phyloP scores from a whole-genome alignment of 2,113 vertebrate species.

The Microcebus griseorufus region DNA sequence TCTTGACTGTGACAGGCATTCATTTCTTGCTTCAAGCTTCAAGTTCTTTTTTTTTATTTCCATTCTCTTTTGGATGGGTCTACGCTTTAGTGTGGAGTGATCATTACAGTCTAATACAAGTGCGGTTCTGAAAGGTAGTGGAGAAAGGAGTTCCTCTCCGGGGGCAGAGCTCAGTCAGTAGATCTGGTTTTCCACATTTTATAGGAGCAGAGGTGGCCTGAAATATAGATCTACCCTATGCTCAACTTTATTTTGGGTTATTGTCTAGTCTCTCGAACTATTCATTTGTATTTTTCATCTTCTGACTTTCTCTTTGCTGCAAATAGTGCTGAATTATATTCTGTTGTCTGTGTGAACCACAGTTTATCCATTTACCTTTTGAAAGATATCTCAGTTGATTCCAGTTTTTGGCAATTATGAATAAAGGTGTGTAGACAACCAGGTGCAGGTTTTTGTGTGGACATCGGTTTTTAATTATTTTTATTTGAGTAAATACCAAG shows the following conservation, averaged over 20 bases:
- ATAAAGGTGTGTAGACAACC: not conserved
- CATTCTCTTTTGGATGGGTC: not conserved
- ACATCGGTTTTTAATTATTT: not conserved
- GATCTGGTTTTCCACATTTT: not conserved
- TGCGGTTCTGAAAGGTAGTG: not conserved
- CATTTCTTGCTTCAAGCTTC: not conserved
- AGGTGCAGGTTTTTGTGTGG: not conserved
- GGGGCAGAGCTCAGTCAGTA: not conserved
- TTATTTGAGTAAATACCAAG: not conserved
- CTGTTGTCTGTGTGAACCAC: not conserved
- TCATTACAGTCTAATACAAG: not conserved
- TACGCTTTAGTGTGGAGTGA: not conserved
- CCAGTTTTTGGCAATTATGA: not conserved
- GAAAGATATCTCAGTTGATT: not conserved
- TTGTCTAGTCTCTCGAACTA: not conserved
- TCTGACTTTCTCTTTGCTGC: not conserved
- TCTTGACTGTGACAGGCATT: not conserved
- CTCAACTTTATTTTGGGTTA: not conserved
- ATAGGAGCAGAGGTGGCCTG: not conserved
- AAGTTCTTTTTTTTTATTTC: not conserved
- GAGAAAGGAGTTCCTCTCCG: not conserved
- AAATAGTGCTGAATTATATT: not conserved
- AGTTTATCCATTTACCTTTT: not conserved
- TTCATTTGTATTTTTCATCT: not conserved
- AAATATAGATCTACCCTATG: not conserved